A percentile compares a stretch with the other conserved stretches of the same genome.
These are phyloP conservation scores for Holacanthella duospinosa DNA, from an alignment of 2,888 invertebrate genomes.

Conservation along the genomic window DNA sequence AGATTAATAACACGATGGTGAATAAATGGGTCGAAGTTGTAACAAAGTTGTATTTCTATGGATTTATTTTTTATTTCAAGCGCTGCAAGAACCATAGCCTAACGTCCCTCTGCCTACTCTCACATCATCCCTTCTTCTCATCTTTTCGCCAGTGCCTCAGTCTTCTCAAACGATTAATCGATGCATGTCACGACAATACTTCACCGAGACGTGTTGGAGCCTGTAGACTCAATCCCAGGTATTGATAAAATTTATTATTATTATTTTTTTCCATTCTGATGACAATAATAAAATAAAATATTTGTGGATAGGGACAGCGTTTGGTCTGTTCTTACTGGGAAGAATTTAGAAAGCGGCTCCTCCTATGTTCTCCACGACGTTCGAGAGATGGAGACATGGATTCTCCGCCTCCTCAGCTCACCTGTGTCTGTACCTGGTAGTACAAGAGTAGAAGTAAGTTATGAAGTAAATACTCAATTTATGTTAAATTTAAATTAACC, in stretches of 20 bases:
- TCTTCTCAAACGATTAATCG: constrained; percentile 88
- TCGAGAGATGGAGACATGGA: constrained; percentile 98
- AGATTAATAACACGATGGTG: background rate
- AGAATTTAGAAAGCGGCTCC: constrained; percentile 60
- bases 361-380: constrained; percentile 90
- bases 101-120: constrained; percentile 92
- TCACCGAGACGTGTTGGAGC: constrained; percentile 79
- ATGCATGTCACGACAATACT: constrained; percentile 92
- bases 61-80: constrained; percentile 37
- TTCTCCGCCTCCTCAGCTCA: constrained; percentile 83
- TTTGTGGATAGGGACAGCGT: constrained; percentile 66
- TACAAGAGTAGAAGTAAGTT: constrained; percentile 59
- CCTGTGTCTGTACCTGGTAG: constrained; percentile 97
- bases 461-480: background rate
- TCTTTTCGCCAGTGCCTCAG: constrained; percentile 96
- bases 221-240: constrained; percentile 76
- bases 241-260: constrained; percentile 34
- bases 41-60: too few species aligned
- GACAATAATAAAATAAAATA: background rate
- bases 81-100: constrained; percentile 81
- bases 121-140: constrained; percentile 98
- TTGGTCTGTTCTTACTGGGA: constrained; percentile 87
- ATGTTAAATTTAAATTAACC: background rate
- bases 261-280: constrained; percentile 5
- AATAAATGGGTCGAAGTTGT: too few species aligned